Conservation (phyloP, 2,113 vertebrate species). For the Austrofundulus limnaeus region DNA sequence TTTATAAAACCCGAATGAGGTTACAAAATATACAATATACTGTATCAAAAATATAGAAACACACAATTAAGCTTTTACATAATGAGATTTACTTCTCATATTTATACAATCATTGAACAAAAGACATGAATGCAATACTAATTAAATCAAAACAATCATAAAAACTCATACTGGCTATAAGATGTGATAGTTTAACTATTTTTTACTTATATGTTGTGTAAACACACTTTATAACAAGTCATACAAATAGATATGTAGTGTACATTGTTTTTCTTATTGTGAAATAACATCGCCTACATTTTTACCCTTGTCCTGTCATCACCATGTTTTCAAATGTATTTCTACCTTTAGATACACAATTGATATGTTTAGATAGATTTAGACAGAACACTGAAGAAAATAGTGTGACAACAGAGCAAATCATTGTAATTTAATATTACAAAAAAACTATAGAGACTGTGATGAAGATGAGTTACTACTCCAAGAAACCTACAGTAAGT, state of each 20-base stretch:
- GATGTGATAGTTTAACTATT: not conserved
- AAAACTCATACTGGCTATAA: not conserved
- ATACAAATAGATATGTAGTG: constrained; percentile 37
- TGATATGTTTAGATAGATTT: not conserved
- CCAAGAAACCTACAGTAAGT: not conserved
- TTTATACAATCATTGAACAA: constrained; percentile 6
- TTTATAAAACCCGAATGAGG: not conserved
- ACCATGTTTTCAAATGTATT: not conserved
- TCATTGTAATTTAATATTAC: not conserved
- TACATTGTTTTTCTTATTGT: constrained; percentile 17
- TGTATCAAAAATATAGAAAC: too few relatives aligned
- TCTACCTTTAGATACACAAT: constrained; percentile 4
- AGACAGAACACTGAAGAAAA: constrained; percentile 3
- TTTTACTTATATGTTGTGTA: constrained; percentile 20
- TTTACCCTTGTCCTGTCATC: not conserved
- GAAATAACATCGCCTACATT: constrained; percentile 19
- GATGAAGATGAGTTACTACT: not conserved
- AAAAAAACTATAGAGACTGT: not conserved
- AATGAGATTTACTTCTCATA: constrained; percentile 27
- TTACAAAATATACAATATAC: not conserved
- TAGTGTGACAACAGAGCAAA: not conserved
- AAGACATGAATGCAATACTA: constrained; percentile 4
- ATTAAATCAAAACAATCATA: constrained; percentile 24
- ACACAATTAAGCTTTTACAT: not conserved
- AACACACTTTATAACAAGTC: constrained; percentile 57